A percentile compares a stretch with the other conserved stretches of the same genome.
phyloP scores from a whole-genome alignment of 2,113 vertebrate genomes.

The Bujurquina vittata region DNA sequence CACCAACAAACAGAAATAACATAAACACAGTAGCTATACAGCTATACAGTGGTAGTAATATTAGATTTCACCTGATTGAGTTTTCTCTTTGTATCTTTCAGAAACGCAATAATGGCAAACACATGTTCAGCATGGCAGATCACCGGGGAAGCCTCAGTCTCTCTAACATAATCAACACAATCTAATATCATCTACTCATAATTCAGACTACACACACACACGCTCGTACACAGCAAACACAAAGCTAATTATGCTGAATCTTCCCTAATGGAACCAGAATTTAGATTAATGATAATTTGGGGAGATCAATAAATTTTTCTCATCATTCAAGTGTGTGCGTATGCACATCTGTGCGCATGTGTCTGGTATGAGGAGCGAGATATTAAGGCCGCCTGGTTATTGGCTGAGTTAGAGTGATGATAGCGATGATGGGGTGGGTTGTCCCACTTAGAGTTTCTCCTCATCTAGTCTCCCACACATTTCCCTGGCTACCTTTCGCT shows the following conservation, averaged over 20 bases:
- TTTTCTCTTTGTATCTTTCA: conserved; percentile 69
- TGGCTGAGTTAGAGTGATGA: conserved; percentile 61
- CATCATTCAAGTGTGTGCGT: conserved; percentile 67
- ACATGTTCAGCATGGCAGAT: conserved; percentile 76
- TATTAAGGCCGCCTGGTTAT: conserved; percentile 74
- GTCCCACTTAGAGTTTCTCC: conserved; percentile 68
- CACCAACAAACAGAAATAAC: conserved; percentile 25
- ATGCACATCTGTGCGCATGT: conserved; percentile 28
- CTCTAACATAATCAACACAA: conserved; percentile 75
- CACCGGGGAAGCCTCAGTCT: conserved; percentile 72
- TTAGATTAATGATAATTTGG: conserved; percentile 79
- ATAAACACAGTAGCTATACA: conserved; percentile 28
- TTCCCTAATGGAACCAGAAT: conserved; percentile 76
- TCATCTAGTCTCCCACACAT: conserved; percentile 55
- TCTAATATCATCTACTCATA: conserved; percentile 76
- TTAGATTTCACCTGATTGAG: conserved; percentile 72
- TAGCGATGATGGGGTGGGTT: conserved; percentile 42
- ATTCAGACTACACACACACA: conserved; percentile 21
- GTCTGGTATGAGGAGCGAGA: conserved; percentile 61
- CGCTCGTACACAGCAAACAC: conserved; percentile 20
- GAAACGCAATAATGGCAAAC: conserved; percentile 77
- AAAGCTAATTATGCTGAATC: conserved; percentile 78
- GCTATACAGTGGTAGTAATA: conserved; percentile 44
- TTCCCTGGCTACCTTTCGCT: conserved; percentile 40
- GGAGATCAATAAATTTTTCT: conserved; percentile 78